Percentiles rank a stretch among this genome's conserved stretches.
phyloP scores from a whole-genome alignment of 2,113 vertebrate species.

The Brachyistius frenatus region DNA sequence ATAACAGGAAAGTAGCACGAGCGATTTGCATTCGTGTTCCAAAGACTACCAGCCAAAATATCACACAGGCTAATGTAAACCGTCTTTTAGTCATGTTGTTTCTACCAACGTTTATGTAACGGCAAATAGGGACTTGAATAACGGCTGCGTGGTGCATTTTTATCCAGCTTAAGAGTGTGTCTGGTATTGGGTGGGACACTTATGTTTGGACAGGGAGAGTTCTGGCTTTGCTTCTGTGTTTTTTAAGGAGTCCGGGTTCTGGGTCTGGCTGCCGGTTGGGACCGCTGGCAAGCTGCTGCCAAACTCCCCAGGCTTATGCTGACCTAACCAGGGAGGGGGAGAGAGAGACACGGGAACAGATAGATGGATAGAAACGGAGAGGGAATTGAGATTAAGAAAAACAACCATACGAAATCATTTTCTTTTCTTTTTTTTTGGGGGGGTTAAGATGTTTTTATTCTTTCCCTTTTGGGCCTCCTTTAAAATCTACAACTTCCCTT shows the following conservation, averaged over 20 bases:
- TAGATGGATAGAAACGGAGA: constrained; percentile 4
- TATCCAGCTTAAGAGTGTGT: constrained; percentile 29
- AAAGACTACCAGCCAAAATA: constrained; percentile 55
- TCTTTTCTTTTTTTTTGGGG: not conserved
- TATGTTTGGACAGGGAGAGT: constrained; percentile 45
- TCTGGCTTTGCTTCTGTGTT: constrained; percentile 38
- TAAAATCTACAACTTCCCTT: not conserved
- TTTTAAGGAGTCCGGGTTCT: constrained; percentile 41
- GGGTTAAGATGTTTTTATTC: not conserved
- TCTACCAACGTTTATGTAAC: constrained; percentile 57
- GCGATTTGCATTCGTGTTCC: constrained; percentile 60
- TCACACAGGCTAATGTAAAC: constrained; percentile 64
- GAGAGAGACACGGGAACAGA: not conserved
- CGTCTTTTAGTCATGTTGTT: constrained; percentile 65
- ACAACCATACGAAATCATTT: constrained; percentile 13
- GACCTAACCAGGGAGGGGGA: constrained; percentile 15
- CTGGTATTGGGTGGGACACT: constrained; percentile 35
- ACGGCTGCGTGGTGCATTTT: constrained; percentile 30
- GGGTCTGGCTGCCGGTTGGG: constrained; percentile 46
- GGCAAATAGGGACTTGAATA: constrained; percentile 50
- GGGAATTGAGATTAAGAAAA: constrained; percentile 9
- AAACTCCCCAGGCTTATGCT: constrained; percentile 41
- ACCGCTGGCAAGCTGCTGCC: constrained; percentile 37
- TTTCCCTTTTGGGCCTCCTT: constrained; percentile 1
- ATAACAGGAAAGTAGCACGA: constrained; percentile 72